Evolutionary conservation across 30 jellyfish, hydroid and myxozoan genomes (phyloP).

Genomic region (Chironex yamaguchii): DNA sequence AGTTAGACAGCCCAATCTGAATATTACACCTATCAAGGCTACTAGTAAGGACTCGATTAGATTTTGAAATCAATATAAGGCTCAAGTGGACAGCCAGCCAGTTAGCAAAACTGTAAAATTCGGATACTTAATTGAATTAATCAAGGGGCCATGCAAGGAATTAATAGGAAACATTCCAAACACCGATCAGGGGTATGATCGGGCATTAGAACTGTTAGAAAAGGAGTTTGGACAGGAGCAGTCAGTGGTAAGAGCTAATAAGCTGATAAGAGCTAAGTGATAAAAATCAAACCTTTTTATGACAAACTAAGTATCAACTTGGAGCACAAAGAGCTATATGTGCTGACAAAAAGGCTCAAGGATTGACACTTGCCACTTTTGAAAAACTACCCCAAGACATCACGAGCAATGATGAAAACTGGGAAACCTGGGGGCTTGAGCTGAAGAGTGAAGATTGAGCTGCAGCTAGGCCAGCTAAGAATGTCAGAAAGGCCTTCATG

Average conservation of each 20-base stretch:
- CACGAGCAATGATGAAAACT: slow-evolving; percentile 58
- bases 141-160: neutral
- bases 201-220: neutral
- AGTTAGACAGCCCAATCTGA: no score
- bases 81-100: slow-evolving; percentile 3
- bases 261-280: no score
- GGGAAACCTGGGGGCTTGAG: slow-evolving; percentile 54
- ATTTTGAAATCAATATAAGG: no score
- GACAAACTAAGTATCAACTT: neutral
- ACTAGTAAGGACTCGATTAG: no score
- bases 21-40: no score
- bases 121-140: neutral
- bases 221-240: neutral
- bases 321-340: neutral
- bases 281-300: neutral
- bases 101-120: neutral
- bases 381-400: slow-evolving; percentile 42
- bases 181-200: neutral
- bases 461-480: no score
- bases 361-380: slow-evolving; percentile 32
- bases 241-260: neutral
- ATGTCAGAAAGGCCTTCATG: no score
- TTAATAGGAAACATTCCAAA: slow-evolving; percentile 9
- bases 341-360: neutral
- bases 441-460: no score